Evolutionary conservation across 2,797 vertebrate species (phyloP).

Genomic region (Megaceryle alcyon): DNA sequence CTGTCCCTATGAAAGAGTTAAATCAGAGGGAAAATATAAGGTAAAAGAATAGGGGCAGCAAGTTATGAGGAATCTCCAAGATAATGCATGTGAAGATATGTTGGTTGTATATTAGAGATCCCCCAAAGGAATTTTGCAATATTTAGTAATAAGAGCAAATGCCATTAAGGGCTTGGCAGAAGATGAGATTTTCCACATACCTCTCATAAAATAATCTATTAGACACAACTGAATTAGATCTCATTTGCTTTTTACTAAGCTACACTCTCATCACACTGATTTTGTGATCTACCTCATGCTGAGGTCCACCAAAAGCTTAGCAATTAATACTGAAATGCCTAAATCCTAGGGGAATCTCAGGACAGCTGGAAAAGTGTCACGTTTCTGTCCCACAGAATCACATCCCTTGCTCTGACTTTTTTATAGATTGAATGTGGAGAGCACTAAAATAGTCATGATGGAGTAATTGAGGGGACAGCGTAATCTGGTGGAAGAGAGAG

Average conservation of each 20-base stretch:
- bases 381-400: background rate
- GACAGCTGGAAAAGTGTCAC: background rate
- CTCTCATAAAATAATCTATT: background rate
- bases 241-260: background rate
- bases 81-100: background rate
- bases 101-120: background rate
- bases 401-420: background rate
- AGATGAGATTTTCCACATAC: background rate
- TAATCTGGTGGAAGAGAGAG: background rate
- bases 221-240: background rate
- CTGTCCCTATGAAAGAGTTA: background rate
- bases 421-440: background rate
- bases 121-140: background rate
- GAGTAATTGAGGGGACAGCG: background rate
- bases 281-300: background rate
- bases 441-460: background rate
- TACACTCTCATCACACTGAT: background rate
- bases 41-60: background rate
- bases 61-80: background rate
- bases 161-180: background rate
- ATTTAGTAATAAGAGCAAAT: conserved; percentile 4
- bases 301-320: background rate
- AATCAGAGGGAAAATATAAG: background rate
- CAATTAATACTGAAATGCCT: background rate
- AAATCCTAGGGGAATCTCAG: background rate